Conservation (phyloP, 2,113 vertebrate genomes). For the Lamprologus lemairii region DNA sequence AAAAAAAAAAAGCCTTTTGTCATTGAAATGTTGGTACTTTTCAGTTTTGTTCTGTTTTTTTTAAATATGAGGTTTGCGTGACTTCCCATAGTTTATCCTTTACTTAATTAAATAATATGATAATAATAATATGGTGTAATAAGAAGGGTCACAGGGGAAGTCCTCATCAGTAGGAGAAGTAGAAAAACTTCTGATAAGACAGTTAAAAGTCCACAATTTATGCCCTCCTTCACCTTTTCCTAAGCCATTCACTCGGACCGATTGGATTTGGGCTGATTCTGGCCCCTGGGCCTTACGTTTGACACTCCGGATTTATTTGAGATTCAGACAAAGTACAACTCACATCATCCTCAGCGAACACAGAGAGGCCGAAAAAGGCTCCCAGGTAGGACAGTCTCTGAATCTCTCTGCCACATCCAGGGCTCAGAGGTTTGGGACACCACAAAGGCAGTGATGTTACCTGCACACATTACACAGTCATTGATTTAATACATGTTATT, state of each 20-base stretch:
- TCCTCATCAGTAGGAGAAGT: background rate
- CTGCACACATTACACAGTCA: constrained; percentile 50
- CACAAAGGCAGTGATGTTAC: constrained; percentile 86
- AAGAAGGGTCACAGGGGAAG: background rate
- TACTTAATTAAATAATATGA: background rate
- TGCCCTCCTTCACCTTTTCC: background rate
- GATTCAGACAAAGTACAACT: constrained; percentile 41
- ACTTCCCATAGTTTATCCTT: background rate
- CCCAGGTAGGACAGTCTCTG: constrained; percentile 93
- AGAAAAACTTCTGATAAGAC: background rate
- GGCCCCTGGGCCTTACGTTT: background rate
- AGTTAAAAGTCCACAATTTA: background rate
- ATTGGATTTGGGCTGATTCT: background rate
- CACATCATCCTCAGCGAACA: constrained; percentile 97
- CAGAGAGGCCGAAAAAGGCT: constrained; percentile 92
- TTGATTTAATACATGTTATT: background rate
- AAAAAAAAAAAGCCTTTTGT: background rate
- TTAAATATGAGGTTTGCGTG: background rate
- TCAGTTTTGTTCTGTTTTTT: background rate
- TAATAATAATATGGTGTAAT: background rate
- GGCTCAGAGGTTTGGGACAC: constrained; percentile 89
- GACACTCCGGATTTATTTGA: background rate
- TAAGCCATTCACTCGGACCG: background rate
- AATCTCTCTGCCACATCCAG: constrained; percentile 88
- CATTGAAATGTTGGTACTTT: background rate